Conservation (phyloP, 2,113 vertebrate genomes). For the Columbina picui region DNA sequence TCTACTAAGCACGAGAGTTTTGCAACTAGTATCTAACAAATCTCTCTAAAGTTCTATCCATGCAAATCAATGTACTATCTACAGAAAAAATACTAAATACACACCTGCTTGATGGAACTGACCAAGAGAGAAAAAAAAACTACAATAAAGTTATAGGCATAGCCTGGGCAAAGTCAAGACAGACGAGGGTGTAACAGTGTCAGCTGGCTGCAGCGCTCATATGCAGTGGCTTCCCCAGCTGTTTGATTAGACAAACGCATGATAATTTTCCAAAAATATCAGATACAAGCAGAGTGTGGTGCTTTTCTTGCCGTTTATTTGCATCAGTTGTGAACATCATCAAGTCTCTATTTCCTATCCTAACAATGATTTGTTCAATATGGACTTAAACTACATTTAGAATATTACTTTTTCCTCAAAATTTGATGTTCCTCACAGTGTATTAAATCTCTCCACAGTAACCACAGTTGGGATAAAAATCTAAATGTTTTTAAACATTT, state of each 20-base stretch:
- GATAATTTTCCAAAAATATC: background rate
- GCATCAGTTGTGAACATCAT: background rate
- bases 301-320: background rate
- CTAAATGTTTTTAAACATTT: slow-evolving; percentile 23
- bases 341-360: background rate
- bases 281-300: background rate
- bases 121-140: background rate
- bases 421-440: background rate
- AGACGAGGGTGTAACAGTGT: background rate
- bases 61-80: background rate
- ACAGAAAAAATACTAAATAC: background rate
- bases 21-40: background rate
- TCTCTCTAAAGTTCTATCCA: background rate
- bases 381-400: background rate
- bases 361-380: background rate
- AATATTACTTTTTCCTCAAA: background rate
- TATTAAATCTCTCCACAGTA: background rate
- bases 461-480: background rate
- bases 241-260: background rate
- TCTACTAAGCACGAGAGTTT: background rate
- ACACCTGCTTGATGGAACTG: background rate
- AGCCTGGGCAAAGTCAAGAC: background rate
- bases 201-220: background rate
- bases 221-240: background rate
- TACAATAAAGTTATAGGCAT: background rate